Base-by-base conservation (phyloP, 2,888 invertebrate species). In the Acronicta aceris region DNA sequence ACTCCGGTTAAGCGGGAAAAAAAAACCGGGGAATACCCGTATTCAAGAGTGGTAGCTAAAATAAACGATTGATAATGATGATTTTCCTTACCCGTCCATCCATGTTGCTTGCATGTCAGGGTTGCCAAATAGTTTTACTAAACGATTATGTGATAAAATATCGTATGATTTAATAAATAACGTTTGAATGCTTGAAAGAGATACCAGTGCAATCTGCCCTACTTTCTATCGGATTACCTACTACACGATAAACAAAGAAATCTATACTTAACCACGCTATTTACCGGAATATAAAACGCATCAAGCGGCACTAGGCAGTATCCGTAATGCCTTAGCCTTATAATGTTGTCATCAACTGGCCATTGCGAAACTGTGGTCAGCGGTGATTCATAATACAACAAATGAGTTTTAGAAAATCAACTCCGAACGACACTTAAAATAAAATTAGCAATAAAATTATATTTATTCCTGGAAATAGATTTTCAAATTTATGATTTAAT, bases 331-430 rank as follows among this genome's bases (percentile, higher is more conserved):
- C 51, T 54, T 48, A 52, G 59, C 54, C 55, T 66, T 76, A 55
- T 66, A 75, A 66, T 66, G 57, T 66, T 75, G 72, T 75, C 72
- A 72, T 72, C 76, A 71, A 54, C 55, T 56, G 55, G 51, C 42
- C 71, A 56, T 74, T 72, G 72, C 56, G 36, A 61, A 51, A 78
- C 74, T 49, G 67, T 48, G 78, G 74, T 77, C 78, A 74, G 66
- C 9, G 55, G 60, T 75, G 78, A 75, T 78, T 75, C 74, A 77
- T 64, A 40, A 60, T 48, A 45, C 53, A 42, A 51, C 51, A 53
- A 63, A 56, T 42, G 43, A 53, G 42, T 43, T 40, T 17, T 64
- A 70, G 69, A 57, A 70, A 46, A 45, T 41, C 56, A 49, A 70
- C 17, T 74, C 30, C 25, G 46, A 40, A 56, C 54, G 51, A 52